A percentile compares a stretch with the other conserved stretches of the same genome.
Conservation (phyloP, 2,113 vertebrate species). For the Amblyopsis rosae region DNA sequence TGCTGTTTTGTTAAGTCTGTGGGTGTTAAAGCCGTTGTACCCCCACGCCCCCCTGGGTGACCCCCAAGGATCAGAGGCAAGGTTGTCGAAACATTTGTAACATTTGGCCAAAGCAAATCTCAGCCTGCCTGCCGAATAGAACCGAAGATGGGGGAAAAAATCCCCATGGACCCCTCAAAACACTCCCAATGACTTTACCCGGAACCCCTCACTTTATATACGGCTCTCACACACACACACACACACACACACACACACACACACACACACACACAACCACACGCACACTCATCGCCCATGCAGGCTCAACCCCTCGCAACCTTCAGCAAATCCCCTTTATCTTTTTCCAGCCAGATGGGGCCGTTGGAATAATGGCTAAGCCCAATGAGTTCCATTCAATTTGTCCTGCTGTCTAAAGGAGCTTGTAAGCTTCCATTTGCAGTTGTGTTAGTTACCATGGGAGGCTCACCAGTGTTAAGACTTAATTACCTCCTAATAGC, state of each 20-base stretch:
- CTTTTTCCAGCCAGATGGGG: slow-evolving; percentile 83
- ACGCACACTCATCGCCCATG: slow-evolving; percentile 52
- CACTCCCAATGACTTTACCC: slow-evolving; percentile 44
- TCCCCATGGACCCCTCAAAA: slow-evolving; percentile 67
- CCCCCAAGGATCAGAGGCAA: slow-evolving; percentile 80
- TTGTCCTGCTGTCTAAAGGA: slow-evolving; percentile 89
- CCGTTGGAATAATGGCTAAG: slow-evolving; percentile 77
- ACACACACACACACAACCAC: slow-evolving; percentile 48
- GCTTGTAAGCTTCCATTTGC: slow-evolving; percentile 80
- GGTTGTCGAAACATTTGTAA: slow-evolving; percentile 87
- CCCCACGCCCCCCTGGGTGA: slow-evolving; percentile 63
- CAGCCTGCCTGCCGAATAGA: slow-evolving; percentile 76
- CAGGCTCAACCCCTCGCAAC: slow-evolving; percentile 77
- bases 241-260: slow-evolving; percentile 23
- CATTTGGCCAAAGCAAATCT: slow-evolving; percentile 82
- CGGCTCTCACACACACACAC: slow-evolving; percentile 49
- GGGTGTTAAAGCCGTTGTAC: slow-evolving; percentile 61
- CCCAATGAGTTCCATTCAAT: slow-evolving; percentile 84
- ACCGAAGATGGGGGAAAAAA: slow-evolving; percentile 44
- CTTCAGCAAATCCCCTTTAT: slow-evolving; percentile 82
- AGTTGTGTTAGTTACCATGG: slow-evolving; percentile 83
- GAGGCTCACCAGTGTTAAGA: slow-evolving; percentile 89
- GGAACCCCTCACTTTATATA: slow-evolving; percentile 50
- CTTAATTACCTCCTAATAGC: slow-evolving; percentile 94
- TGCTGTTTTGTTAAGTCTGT: slow-evolving; percentile 72